phyloP scores from a whole-genome alignment of 1,140 invertebrate genomes.

The Rhyzopertha dominica region DNA sequence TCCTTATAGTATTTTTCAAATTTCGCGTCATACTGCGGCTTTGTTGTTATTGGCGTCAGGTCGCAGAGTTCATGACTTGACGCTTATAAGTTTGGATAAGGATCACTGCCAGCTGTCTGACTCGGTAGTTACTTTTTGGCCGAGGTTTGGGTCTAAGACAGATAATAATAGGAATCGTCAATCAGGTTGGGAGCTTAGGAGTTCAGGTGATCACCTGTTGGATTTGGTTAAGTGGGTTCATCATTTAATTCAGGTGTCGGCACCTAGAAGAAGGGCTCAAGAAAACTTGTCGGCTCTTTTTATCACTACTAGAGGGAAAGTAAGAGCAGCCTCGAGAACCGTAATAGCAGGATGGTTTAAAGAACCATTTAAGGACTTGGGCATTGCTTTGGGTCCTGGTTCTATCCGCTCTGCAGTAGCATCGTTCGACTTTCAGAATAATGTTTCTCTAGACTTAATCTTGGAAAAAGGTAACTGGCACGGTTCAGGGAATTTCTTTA shows the following conservation, averaged over 20 bases:
- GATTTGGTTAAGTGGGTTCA: neutral
- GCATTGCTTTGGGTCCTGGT: slow-evolving; percentile 27
- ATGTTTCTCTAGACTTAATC: slow-evolving; percentile 29
- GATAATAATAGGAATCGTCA: slow-evolving; percentile 31
- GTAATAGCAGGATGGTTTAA: slow-evolving; percentile 31
- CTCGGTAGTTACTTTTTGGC: slow-evolving; percentile 24
- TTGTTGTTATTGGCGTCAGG: slow-evolving; percentile 1
- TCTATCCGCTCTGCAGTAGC: slow-evolving; percentile 35
- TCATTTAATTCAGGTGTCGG: neutral
- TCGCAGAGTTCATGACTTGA: neutral
- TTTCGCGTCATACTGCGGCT: neutral
- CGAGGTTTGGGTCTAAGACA: slow-evolving; percentile 33
- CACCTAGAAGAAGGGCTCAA: neutral
- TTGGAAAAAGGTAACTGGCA: slow-evolving; percentile 30
- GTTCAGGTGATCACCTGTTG: neutral
- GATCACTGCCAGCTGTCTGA: neutral
- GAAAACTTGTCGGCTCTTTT: neutral
- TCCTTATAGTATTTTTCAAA: no score
- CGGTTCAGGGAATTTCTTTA: slow-evolving; percentile 28
- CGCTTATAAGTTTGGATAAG: neutral
- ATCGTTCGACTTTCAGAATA: slow-evolving; percentile 24
- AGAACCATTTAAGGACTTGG: slow-evolving; percentile 23
- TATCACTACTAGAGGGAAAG: slow-evolving; percentile 1
- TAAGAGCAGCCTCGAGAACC: neutral
- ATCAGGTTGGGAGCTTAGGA: slow-evolving; percentile 32